These are phyloP conservation scores for Drosophila burlai DNA, from an alignment of 1,140 invertebrate genomes.

Conservation along the genomic window DNA sequence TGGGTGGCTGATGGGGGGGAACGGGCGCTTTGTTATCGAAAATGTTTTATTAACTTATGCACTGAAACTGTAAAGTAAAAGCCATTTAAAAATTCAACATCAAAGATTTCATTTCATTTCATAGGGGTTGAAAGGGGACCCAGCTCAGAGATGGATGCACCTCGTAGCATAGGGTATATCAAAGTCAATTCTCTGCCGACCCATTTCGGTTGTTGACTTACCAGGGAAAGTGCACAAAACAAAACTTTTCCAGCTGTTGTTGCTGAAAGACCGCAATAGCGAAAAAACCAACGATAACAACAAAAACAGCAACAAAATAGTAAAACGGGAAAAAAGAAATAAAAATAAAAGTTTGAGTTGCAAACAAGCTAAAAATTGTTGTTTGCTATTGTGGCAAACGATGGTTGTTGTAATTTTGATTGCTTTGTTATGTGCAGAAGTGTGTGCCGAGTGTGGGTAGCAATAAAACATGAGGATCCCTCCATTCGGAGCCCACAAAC, in stretches of 20 bases:
- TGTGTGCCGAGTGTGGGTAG: constrained; percentile 37
- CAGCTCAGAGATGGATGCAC: not conserved
- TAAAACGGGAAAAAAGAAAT: constrained; percentile 37
- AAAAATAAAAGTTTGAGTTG: constrained; percentile 72
- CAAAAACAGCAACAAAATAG: constrained; percentile 35
- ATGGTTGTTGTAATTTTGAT: constrained; percentile 73
- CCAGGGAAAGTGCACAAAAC: constrained; percentile 54
- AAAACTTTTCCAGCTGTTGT: constrained; percentile 61
- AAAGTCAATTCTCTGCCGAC: constrained; percentile 31
- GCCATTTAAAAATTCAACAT: constrained; percentile 19
- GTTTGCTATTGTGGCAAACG: constrained; percentile 63
- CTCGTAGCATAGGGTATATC: constrained; percentile 12
- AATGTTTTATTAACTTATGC: constrained; percentile 72
- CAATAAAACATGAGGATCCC: constrained; percentile 55
- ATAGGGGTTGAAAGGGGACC: not conserved
- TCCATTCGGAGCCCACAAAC: constrained; percentile 7
- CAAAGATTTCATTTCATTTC: constrained; percentile 14
- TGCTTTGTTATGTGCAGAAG: constrained; percentile 64
- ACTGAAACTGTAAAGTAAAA: constrained; percentile 16
- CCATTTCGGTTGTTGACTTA: constrained; percentile 63
- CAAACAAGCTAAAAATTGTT: constrained; percentile 73
- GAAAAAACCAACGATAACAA: constrained; percentile 27
- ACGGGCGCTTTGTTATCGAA: constrained; percentile 52
- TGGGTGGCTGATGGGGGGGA: constrained; percentile 19
- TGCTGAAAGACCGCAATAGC: constrained; percentile 46